Percentiles rank a stretch among this genome's conserved stretches.
phyloP scores from a whole-genome alignment of 2,113 vertebrate genomes.

The Phycodurus eques region DNA sequence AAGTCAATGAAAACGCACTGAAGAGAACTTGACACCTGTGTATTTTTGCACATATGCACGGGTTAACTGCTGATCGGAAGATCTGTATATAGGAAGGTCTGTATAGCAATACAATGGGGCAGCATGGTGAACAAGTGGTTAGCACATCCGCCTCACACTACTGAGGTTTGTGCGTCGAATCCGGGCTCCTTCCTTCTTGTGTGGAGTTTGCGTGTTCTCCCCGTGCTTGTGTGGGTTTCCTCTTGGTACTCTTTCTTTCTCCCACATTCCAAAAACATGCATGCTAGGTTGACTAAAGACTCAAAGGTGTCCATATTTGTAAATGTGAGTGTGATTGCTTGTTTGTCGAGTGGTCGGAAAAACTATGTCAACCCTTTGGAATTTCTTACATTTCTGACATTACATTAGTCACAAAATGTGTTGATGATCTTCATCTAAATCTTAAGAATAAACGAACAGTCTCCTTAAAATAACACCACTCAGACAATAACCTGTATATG shows the following conservation, averaged over 20 bases:
- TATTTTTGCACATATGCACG: no score
- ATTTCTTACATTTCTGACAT: no score
- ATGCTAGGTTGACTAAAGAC: neutral
- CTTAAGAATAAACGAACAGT: no score
- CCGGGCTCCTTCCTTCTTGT: neutral
- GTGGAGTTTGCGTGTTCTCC: neutral
- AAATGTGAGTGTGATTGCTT: neutral
- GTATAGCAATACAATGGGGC: neutral
- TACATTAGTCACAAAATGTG: no score
- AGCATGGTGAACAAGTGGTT: neutral
- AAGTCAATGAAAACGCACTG: no score
- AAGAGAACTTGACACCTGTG: neutral
- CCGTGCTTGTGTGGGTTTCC: neutral
- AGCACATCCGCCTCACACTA: neutral
- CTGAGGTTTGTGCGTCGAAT: neutral
- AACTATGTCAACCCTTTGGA: no score
- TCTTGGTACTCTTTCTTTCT: neutral
- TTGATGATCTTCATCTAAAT: no score
- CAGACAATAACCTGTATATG: no score
- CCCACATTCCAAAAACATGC: neutral
- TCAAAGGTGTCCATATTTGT: neutral
- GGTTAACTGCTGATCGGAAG: no score
- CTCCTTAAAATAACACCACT: no score
- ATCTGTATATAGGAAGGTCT: neutral
- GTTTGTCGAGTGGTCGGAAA: no score